A percentile compares a stretch with the other conserved stretches of the same genome.
phyloP scores from a whole-genome alignment of 2,797 vertebrate species.

The Cryptoblepharus egeriae region DNA sequence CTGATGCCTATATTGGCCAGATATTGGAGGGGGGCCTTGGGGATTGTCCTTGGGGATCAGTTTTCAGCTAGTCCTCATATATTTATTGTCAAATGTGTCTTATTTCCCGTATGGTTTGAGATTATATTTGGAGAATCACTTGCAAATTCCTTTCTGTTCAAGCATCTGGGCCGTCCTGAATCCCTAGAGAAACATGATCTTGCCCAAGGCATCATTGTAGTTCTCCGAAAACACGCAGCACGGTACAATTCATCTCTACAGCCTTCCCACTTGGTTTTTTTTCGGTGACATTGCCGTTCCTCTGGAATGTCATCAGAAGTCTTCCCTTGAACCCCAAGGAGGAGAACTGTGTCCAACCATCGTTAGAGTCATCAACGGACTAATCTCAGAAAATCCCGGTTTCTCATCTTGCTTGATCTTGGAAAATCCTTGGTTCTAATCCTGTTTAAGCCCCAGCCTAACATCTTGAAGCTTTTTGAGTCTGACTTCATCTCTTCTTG shows the following conservation, averaged over 20 bases:
- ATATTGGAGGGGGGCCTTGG: no score
- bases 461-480: slow-evolving; percentile 70
- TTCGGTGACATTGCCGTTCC: slow-evolving; percentile 5
- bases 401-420: slow-evolving; percentile 48
- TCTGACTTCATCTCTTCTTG: slow-evolving; percentile 67
- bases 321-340: slow-evolving; percentile 43
- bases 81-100: no score
- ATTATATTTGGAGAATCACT: no score
- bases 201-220: not conserved
- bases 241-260: not conserved
- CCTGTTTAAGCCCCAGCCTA: slow-evolving; percentile 60
- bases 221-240: not conserved
- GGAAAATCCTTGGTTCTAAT: slow-evolving; percentile 48
- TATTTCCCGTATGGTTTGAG: no score
- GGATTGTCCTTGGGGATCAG: no score
- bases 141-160: not conserved
- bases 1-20: no score
- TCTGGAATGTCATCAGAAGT: slow-evolving; percentile 21
- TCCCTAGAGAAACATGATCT: not conserved
- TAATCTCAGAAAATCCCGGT: slow-evolving; percentile 65
- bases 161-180: not conserved
- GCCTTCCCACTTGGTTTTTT: fast-evolving
- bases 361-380: slow-evolving; percentile 60
- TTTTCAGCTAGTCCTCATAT: no score
- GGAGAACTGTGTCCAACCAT: slow-evolving; percentile 52